Base-by-base conservation (phyloP, 1,140 invertebrate genomes). In the Drosophila lowei region DNA sequence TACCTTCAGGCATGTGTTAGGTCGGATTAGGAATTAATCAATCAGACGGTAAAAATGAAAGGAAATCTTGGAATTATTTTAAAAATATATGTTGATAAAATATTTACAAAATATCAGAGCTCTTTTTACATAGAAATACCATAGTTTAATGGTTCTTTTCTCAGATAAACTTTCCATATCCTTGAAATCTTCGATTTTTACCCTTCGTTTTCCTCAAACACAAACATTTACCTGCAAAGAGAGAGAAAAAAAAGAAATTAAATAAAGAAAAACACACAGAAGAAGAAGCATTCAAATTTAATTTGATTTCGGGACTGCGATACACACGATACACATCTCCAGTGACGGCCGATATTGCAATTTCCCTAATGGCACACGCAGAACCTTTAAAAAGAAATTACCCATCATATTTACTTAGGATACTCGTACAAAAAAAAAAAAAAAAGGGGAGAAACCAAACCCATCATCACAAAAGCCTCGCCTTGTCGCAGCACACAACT, bases 371-470 rank as follows among this genome's bases (percentile, higher is more conserved):
- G 83, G 83, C 81, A 60, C 81, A 86, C 83, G 70, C 68, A 86
- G 57, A 70, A 65, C 77, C 81, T 86, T 84, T 86, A 85, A 85
- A 80, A 86, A 77, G 73, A 77, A 85, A 85, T 85, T 85, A 86
- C 80, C 81, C 77, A 85, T 85, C 73, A 81, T 85, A 88, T 85
- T 85, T 88, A 85, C 77, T 77, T 86, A 81, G 72, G 80, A 70
- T 70, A 49, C 30, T 46, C 44, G 77, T 67, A 64, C 64, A 41
- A 46, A 63, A 62, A 59, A 52, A 58, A 47, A 28, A 38, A 15
- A 44, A 34, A 48, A 16, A 18, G 5, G 21, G 55, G 15, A 18
- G 11, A 38, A 30, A 55, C 34, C 34, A 73, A 53, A 63, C 21
- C 59, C 38, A 71, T 71, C 13, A 50, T 38, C 57, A 62, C 25